These are phyloP conservation scores for Phenganax stokvisi DNA, from an alignment of 92 coral and sea anemone genomes.

Conservation along the genomic window DNA sequence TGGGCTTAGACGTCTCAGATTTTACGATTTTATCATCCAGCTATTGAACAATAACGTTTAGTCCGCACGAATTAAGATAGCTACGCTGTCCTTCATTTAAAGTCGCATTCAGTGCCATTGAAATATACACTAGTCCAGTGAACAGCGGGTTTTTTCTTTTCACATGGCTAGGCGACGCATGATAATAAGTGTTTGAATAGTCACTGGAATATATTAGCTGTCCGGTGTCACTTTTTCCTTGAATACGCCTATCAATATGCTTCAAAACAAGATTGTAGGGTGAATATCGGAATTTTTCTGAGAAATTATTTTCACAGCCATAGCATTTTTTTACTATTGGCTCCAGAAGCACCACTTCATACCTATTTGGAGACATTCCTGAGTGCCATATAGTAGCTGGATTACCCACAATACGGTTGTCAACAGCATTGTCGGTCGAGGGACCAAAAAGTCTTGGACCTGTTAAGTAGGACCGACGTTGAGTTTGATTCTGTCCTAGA, in stretches of 20 bases:
- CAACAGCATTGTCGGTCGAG: too few relatives aligned
- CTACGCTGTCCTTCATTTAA: too few relatives aligned
- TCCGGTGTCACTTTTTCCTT: conserved; percentile 17
- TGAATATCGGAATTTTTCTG: conserved; percentile 27
- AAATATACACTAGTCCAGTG: background rate
- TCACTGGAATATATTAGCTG: conserved; percentile 22
- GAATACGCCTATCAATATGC: conserved; percentile 36
- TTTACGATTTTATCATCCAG: too few relatives aligned
- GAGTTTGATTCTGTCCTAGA: background rate
- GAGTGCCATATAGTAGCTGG: background rate
- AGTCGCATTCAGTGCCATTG: too few relatives aligned
- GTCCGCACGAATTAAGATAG: too few relatives aligned
- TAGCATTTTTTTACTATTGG: conserved; percentile 43
- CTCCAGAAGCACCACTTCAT: conserved; percentile 16
- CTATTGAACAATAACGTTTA: too few relatives aligned
- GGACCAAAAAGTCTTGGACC: background rate
- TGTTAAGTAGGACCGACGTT: background rate
- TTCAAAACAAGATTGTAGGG: conserved; percentile 30
- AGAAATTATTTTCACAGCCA: conserved; percentile 47
- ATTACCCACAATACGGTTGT: background rate
- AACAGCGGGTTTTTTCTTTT: background rate
- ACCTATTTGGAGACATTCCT: background rate
- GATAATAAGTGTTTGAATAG: background rate
- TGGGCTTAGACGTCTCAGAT: too few relatives aligned
- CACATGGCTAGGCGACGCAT: background rate